Base-by-base conservation (phyloP, 2,888 invertebrate genomes). In the Lasioglossum calceatum region DNA sequence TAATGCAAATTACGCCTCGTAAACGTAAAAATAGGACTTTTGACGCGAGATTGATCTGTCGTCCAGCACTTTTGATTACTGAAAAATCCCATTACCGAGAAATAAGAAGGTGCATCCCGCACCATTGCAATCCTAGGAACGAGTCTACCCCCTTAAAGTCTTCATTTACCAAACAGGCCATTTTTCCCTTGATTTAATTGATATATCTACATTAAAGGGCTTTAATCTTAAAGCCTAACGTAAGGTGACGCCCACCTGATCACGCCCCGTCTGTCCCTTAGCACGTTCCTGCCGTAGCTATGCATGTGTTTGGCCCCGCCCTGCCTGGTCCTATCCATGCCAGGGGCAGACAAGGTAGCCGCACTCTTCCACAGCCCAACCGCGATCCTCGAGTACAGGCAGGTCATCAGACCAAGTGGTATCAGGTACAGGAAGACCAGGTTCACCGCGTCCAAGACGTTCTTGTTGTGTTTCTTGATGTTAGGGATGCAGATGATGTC, bases 401-500 rank as follows among this genome's bases (percentile, higher is more conserved):
- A 93, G 36, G 89, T 91, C 97, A 99, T 98, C 44, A 98, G 97
- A 77, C 97, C 96, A 77, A 99, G 95, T 0, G 99, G 99, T 64
- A 98, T 96, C 70, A 98, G 96, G 95, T 98, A 98, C 86, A 98
- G 97, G 14, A 98, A 96, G 10, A 97, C 97, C 92, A 98, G 97
- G 95, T 98, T 98, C 88, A 98, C 97, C 95, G 97, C 97, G 94
- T 98, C 98, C 94, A 98, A 97, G 67, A 97, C 94, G 93, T 97
- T 97, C 0, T 98, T 97, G 94, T 98, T 97, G 95, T 97, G 98
- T 95, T 97, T 97, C 95, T 97, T 96, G 8, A 98, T 96, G 92
- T 98, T 97, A 12, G 97, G 96, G 77, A 97, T 97, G 94, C 98
- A 98, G 86, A 98, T 97, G 0, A 97, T 97, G 93, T 97, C 97